phyloP scores from a whole-genome alignment of 1,140 invertebrate genomes.

The Capitella teleta region DNA sequence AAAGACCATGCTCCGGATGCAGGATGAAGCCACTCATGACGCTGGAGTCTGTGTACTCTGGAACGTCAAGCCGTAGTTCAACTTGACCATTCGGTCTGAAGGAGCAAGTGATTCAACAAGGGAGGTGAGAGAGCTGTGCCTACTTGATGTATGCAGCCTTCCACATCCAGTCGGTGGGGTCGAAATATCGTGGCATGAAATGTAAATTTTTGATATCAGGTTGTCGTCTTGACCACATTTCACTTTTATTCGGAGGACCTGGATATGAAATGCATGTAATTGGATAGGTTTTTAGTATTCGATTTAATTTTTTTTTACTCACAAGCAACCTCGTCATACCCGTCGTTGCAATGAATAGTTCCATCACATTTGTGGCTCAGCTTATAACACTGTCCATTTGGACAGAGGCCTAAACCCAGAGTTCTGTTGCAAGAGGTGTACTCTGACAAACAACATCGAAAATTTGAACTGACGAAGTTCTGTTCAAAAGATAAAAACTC shows the following conservation, averaged over 20 bases:
- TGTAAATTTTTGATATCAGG: neutral
- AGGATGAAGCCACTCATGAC: neutral
- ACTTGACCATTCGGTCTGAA: neutral
- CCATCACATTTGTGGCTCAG: too few relatives aligned
- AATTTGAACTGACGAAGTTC: neutral
- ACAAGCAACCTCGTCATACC: too few relatives aligned
- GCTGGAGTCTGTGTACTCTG: neutral
- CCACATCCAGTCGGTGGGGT: neutral
- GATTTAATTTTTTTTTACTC: too few relatives aligned
- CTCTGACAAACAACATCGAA: neutral
- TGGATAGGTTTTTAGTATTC: too few relatives aligned
- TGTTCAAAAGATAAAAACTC: neutral
- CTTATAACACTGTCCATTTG: conserved; percentile 4
- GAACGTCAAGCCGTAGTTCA: neutral
- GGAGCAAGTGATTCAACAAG: neutral
- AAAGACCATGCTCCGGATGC: neutral
- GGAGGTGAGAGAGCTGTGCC: neutral
- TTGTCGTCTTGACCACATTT: neutral
- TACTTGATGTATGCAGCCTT: neutral
- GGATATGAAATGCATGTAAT: neutral
- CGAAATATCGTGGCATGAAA: neutral
- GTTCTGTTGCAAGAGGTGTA: conserved; percentile 7
- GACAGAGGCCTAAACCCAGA: conserved; percentile 8
- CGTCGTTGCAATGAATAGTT: too few relatives aligned
- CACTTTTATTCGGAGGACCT: neutral